Evolutionary conservation across 2,888 invertebrate species (phyloP).

Genomic region (Drosophila villosipedis): DNA sequence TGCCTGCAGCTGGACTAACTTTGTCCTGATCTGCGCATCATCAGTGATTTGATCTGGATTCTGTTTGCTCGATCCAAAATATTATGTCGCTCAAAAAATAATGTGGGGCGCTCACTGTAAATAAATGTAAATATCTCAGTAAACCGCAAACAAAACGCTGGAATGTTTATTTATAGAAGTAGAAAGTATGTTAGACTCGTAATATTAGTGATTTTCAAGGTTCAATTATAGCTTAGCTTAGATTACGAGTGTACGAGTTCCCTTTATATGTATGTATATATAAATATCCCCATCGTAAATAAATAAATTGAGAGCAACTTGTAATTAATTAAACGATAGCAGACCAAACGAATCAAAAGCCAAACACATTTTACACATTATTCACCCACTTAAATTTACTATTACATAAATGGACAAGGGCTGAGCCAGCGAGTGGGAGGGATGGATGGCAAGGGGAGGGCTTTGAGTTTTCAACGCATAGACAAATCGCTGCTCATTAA

Average conservation of each 20-base stretch:
- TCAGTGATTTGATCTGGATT: constrained; percentile 45
- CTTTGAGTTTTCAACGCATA: constrained; percentile 29
- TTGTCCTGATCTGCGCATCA: constrained; percentile 54
- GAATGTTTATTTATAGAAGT: not conserved
- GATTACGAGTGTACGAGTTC: not conserved
- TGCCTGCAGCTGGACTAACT: constrained; percentile 63
- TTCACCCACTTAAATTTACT: constrained; percentile 59
- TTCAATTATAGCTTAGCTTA: not conserved
- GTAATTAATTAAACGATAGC: constrained; percentile 70
- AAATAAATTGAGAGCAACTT: constrained; percentile 43
- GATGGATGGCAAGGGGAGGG: not conserved
- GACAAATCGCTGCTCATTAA: constrained; percentile 84
- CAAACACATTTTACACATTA: constrained; percentile 70
- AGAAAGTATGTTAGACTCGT: not conserved
- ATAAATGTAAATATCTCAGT: constrained; percentile 24
- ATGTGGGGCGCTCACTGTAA: constrained; percentile 57
- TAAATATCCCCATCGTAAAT: constrained; percentile 6
- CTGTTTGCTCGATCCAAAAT: constrained; percentile 63
- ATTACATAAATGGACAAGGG: constrained; percentile 71
- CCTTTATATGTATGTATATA: not conserved
- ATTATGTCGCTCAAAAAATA: constrained; percentile 52
- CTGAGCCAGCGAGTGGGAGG: not conserved
- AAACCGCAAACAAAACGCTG: constrained; percentile 3
- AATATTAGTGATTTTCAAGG: not conserved
- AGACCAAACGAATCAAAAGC: constrained; percentile 18